phyloP scores from a whole-genome alignment of 2,113 vertebrate species.

The Sceloporus undulatus region DNA sequence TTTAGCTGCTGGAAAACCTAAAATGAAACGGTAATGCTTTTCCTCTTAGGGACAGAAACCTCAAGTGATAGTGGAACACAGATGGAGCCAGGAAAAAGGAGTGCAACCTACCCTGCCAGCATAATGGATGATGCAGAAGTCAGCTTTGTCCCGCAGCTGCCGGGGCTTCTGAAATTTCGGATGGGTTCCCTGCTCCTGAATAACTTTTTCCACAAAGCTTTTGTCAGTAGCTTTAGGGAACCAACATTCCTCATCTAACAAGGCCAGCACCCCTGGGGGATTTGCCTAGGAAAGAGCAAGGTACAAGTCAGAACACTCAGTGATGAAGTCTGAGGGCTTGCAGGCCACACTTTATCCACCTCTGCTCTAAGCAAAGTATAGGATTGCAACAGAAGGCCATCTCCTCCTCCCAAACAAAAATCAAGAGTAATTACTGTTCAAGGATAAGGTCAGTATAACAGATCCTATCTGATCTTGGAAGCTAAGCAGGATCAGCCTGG shows the following conservation, averaged over 20 bases:
- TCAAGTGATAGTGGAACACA: too few relatives aligned
- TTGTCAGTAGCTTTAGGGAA: conserved; percentile 92
- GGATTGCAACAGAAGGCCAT: not conserved
- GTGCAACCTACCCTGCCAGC: conserved; percentile 86
- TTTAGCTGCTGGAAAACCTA: not conserved
- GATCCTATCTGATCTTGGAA: too few relatives aligned
- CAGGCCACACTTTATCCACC: not conserved
- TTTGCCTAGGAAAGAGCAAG: conserved; percentile 74
- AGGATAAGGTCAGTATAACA: too few relatives aligned
- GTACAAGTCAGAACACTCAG: not conserved
- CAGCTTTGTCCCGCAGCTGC: conserved; percentile 86
- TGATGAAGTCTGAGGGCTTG: not conserved
- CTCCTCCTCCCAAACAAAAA: not conserved
- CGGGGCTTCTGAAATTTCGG: conserved; percentile 89
- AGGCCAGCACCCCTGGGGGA: conserved; percentile 88
- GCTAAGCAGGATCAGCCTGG: too few relatives aligned
- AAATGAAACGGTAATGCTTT: not conserved
- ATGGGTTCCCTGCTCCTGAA: conserved; percentile 86
- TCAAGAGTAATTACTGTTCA: too few relatives aligned
- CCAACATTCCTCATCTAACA: conserved; percentile 94
- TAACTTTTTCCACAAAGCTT: conserved; percentile 91
- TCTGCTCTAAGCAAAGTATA: not conserved
- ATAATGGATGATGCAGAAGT: conserved; percentile 92
- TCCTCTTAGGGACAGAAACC: not conserved
- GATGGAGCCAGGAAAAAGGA: not conserved